Evolutionary conservation across 2,888 invertebrate genomes (phyloP).

Genomic region (Teleogryllus oceanicus): DNA sequence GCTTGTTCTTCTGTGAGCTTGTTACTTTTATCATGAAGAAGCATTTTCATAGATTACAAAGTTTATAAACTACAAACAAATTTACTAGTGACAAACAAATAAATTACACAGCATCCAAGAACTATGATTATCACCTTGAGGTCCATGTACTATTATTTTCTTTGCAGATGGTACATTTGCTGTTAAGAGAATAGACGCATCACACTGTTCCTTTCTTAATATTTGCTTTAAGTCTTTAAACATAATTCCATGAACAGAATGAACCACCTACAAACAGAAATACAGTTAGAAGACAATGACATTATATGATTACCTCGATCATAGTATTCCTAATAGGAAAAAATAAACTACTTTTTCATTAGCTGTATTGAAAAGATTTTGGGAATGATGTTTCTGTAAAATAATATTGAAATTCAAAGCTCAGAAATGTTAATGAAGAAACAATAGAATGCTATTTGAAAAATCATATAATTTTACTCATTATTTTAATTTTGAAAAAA

Average conservation of each 20-base stretch:
- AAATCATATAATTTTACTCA: no score
- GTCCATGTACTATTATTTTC: conserved; percentile 96
- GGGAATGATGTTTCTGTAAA: not conserved
- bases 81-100: not conserved
- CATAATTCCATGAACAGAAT: conserved; percentile 98
- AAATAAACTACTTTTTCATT: no score
- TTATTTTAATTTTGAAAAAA: not conserved
- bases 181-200: conserved; percentile 93
- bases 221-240: conserved; percentile 99
- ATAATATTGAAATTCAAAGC: conserved; percentile 18
- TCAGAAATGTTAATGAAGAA: conserved; percentile 22
- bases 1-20: no score
- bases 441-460: no score
- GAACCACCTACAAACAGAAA: conserved; percentile 71
- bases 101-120: not conserved
- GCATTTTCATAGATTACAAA: no score
- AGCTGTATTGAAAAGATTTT: no score
- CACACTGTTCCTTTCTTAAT: conserved; percentile 96
- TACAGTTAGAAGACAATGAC: not conserved
- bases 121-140: conserved; percentile 56
- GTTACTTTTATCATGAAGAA: no score
- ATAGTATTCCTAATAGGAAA: no score
- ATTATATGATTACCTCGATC: no score
- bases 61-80: not conserved
- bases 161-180: conserved; percentile 99